Conservation (phyloP, 1,140 invertebrate genomes). For the Littorina saxatilis region DNA sequence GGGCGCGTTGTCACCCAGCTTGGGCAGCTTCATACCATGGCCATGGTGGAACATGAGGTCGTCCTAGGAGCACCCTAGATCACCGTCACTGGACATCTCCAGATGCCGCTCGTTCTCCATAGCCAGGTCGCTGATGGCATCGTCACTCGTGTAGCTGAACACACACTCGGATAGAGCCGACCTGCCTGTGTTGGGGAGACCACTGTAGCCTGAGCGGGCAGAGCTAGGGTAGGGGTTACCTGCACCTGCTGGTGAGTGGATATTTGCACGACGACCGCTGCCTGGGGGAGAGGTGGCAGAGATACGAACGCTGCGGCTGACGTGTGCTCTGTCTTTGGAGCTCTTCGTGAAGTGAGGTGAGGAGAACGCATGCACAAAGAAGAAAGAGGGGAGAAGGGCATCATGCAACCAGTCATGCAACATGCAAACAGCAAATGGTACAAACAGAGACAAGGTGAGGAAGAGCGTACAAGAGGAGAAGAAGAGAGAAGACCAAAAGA, state of each 20-base stretch:
- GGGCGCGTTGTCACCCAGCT: no score
- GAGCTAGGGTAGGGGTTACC: no score
- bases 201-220: not conserved
- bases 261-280: not conserved
- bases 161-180: constrained; percentile 1
- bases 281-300: not conserved
- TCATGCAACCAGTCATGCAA: constrained; percentile 6
- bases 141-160: constrained; percentile 10
- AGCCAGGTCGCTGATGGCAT: not conserved
- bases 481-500: no score
- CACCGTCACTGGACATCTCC: not conserved
- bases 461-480: not conserved
- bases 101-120: not conserved
- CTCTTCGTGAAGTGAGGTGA: not conserved
- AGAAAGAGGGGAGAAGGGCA: not conserved
- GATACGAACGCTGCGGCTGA: not conserved
- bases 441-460: not conserved
- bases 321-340: not conserved
- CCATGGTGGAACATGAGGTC: not conserved
- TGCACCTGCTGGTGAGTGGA: not conserved
- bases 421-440: not conserved
- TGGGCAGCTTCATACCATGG: no score
- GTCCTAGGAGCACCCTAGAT: constrained; percentile 10
- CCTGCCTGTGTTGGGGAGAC: not conserved
- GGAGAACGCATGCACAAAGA: not conserved